Base-by-base conservation (phyloP, 2,888 invertebrate species). In the Lepidonotus clava region DNA sequence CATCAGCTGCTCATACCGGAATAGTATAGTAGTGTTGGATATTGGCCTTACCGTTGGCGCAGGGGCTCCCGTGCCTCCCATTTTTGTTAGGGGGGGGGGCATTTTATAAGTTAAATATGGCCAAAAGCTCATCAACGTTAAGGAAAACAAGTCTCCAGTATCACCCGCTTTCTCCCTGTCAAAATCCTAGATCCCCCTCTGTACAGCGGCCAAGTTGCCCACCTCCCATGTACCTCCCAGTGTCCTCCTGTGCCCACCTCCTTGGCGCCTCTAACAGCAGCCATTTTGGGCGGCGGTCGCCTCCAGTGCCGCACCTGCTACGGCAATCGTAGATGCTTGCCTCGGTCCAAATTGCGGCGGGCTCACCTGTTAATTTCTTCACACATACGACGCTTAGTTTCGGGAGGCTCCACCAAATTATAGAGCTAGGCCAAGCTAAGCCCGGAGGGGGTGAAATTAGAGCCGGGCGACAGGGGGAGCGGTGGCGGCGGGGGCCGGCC, bases 351-450 rank as follows among this genome's bases (percentile, higher is more conserved):
- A 77, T 56, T 24, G 77, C 38, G 41, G 53, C 41, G 56, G 41
- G 36, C 51, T 77, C 86, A 80, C 77, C 80, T 86, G 86, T 77
- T 86, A 76, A 86, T 80, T 77, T 86, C 56, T 76, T 51, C 77
- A 51, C 86, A 86, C 86, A 86, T 86, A 77, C 76, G 66, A 40
- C 76, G 77, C 56, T 77, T 51, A 51, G 77, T 76, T 85, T 71
- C 76, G 18, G 21, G 34, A 51, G 61, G 36, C 32, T 1, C 71
- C 41, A 21, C 77, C 66, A 86, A 86, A 86, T 86, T 86, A 86
- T 80, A 86, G 86, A 86, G 77, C 56, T 18, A 56, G 56, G 53
- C 40, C 77, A 51, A 32, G 84, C n/a, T 46, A 40, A 8, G 34
- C 38, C 86, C 86, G 40, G n/a, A 8, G 51, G 86, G 38, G 24